Percentiles rank a stretch among this genome's conserved stretches.
These are phyloP conservation scores for Uloborus diversus DNA, from an alignment of 1,140 invertebrate genomes.

Conservation along the genomic window DNA sequence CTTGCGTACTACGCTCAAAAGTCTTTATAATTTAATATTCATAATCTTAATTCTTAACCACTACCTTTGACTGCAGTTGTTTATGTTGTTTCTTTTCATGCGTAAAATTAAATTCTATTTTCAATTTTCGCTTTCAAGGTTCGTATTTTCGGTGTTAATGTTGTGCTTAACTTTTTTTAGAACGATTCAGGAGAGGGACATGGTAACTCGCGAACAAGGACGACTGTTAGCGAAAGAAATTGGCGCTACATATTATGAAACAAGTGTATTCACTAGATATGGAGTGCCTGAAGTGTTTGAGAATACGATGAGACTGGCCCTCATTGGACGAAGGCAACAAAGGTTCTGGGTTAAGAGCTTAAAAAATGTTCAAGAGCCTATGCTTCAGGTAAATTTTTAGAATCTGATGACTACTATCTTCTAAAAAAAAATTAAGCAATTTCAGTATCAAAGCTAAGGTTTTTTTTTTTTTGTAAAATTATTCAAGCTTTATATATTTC, in stretches of 20 bases:
- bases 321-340: slow-evolving; percentile 86
- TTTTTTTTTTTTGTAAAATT: neutral
- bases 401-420: too few species aligned
- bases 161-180: slow-evolving; percentile 70
- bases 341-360: slow-evolving; percentile 95
- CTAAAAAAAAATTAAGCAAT: neutral
- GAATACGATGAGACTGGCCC: slow-evolving; percentile 88
- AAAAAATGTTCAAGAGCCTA: slow-evolving; percentile 85
- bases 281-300: slow-evolving; percentile 93
- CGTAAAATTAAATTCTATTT: too few species aligned
- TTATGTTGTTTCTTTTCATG: too few species aligned
- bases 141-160: too few species aligned
- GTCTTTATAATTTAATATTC: too few species aligned
- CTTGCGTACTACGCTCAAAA: too few species aligned
- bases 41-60: too few species aligned
- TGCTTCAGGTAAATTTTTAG: slow-evolving; percentile 77
- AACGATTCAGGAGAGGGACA: slow-evolving; percentile 85
- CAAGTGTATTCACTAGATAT: slow-evolving; percentile 88
- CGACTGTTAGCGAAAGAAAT: slow-evolving; percentile 86
- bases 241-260: slow-evolving; percentile 91
- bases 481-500: too few species aligned
- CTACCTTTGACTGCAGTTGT: too few species aligned
- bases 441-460: neutral
- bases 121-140: too few species aligned
- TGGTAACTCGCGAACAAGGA: slow-evolving; percentile 92